Evolutionary conservation across 2,888 invertebrate species (phyloP).

Genomic region (Rambutsinella grinnellia): DNA sequence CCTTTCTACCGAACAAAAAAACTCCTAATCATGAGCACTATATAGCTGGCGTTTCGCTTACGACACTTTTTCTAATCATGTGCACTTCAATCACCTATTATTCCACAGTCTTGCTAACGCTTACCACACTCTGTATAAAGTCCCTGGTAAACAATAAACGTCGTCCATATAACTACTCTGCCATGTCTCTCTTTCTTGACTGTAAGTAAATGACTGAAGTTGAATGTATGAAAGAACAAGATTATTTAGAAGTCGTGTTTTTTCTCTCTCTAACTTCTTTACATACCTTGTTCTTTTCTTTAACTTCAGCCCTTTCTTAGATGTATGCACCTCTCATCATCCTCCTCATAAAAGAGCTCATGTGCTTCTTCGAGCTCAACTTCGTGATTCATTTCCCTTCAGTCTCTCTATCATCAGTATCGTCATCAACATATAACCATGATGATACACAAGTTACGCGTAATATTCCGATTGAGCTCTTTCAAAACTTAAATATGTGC

Average conservation of each 20-base stretch:
- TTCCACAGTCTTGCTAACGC: neutral
- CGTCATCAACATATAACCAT: constrained; percentile 24
- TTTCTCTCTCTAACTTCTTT: constrained; percentile 31
- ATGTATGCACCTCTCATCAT: constrained; percentile 21
- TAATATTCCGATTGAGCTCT: neutral
- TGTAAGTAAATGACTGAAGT: constrained; percentile 58
- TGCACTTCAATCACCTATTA: constrained; percentile 54
- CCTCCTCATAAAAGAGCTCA: constrained; percentile 22
- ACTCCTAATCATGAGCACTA: too few species aligned
- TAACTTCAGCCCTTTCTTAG: neutral
- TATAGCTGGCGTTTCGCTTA: too few species aligned
- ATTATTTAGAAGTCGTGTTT: constrained; percentile 54
- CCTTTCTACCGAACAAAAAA: too few species aligned
- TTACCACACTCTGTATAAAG: neutral
- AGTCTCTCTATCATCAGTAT: constrained; percentile 39
- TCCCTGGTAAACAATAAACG: constrained; percentile 50
- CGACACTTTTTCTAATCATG: too few species aligned
- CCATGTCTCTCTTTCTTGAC: constrained; percentile 49
- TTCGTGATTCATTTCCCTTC: constrained; percentile 57
- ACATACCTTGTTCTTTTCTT: constrained; percentile 39
- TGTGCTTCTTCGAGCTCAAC: constrained; percentile 55
- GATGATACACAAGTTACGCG: constrained; percentile 13
- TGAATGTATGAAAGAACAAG: constrained; percentile 55
- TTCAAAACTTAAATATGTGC: constrained; percentile 2
- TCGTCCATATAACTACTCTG: constrained; percentile 39